Conservation (phyloP, 2,113 vertebrate genomes). For the Naja naja region DNA sequence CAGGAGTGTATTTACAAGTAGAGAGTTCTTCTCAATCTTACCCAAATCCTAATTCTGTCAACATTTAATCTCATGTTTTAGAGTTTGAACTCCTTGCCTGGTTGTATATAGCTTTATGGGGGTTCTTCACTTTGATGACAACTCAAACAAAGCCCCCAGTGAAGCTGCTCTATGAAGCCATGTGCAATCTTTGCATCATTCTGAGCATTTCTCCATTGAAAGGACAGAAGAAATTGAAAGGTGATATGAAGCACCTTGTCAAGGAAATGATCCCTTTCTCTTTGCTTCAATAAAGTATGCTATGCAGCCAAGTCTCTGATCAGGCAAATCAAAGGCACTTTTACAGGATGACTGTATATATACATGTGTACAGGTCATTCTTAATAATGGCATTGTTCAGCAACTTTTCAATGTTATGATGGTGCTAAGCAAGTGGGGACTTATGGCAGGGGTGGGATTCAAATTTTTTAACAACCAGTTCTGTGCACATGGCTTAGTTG, state of each 20-base stretch:
- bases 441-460: too few species aligned
- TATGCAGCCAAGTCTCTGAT: background rate
- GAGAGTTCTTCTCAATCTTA: background rate
- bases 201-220: background rate
- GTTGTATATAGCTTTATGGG: background rate
- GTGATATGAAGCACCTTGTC: background rate
- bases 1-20: slow-evolving; percentile 8
- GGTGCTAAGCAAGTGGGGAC: too few species aligned
- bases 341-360: background rate
- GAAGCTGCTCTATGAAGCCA: background rate
- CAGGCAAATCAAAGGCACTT: background rate
- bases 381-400: too few species aligned
- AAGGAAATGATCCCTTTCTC: background rate
- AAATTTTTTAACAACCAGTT: too few species aligned
- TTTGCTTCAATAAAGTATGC: background rate
- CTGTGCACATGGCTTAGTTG: too few species aligned
- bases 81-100: background rate
- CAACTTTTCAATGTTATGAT: too few species aligned
- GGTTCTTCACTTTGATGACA: background rate
- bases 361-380: background rate
- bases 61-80: background rate
- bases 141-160: background rate
- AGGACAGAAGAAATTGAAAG: background rate
- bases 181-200: background rate
- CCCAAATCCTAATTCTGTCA: background rate